These are phyloP conservation scores for Crossocerus cetratus DNA, from an alignment of 2,888 invertebrate species.

Conservation along the genomic window DNA sequence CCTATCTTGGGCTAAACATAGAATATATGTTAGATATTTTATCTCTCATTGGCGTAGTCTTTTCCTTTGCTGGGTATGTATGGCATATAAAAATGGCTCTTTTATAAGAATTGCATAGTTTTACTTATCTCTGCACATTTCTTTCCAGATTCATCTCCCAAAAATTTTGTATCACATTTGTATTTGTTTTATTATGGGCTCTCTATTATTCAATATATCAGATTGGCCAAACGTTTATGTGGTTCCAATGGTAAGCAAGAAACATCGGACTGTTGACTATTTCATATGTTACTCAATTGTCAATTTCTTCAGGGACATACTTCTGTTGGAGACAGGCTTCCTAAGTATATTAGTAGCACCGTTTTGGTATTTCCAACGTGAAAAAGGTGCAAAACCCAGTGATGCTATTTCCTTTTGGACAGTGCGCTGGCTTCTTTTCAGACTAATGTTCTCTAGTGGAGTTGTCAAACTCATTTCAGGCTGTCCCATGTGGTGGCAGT, in stretches of 20 bases:
- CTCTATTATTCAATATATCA: constrained; percentile 87
- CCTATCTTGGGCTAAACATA: constrained; percentile 82
- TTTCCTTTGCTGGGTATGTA: constrained; percentile 83
- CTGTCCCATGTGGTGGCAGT: constrained; percentile 88
- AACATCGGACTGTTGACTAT: not conserved
- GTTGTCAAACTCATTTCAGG: constrained; percentile 84
- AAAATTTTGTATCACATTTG: constrained; percentile 80
- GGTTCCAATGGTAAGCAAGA: constrained; percentile 84
- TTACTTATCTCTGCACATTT: constrained; percentile 15
- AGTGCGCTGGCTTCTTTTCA: constrained; percentile 85
- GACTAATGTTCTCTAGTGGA: constrained; percentile 85
- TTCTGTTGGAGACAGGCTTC: constrained; percentile 86
- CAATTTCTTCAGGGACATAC: constrained; percentile 81
- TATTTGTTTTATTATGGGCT: constrained; percentile 83
- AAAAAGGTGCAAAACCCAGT: constrained; percentile 76
- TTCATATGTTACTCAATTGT: not conserved
- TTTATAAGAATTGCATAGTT: too few relatives aligned
- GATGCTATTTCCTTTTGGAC: constrained; percentile 83
- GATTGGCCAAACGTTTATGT: constrained; percentile 86
- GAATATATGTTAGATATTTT: constrained; percentile 84
- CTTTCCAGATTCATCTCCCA: constrained; percentile 80
- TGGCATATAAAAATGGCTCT: not conserved
- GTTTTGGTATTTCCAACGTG: constrained; percentile 75
- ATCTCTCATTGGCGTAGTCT: constrained; percentile 80
- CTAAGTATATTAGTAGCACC: constrained; percentile 85